Evolutionary conservation across 2,888 invertebrate genomes (phyloP), one percentile per base, ranked within the genome.

Genomic region (Drosophila eohydei): DNA sequence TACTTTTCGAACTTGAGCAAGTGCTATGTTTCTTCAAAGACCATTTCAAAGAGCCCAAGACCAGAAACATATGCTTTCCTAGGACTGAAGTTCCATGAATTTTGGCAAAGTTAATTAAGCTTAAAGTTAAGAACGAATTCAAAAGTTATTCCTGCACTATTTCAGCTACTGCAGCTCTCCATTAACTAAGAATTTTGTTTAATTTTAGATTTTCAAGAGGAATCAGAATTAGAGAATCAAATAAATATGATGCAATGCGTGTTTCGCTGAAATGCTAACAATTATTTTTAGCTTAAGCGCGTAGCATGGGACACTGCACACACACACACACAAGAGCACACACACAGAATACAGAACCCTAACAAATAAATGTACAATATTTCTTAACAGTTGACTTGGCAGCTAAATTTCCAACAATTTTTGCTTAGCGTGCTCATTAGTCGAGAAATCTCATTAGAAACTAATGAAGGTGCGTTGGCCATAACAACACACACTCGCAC

Each of bases 371-470:
- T 77, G 59, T 69, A 62, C 32, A 46, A 54, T 71, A 50, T 75
- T 67, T 67, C 73, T 67, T 88, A 66, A 75, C 80, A 78, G 72
- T 72, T 75, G 75, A 79, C 65, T 79, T 78, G 74, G 57, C 65
- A 50, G 44, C 66, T 62, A 40, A 70, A 71, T 64, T 57, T 68
- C 50, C 38, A 61, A 51, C 58, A 65, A 70, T 71, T 78, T 74
- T 71, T 76, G 51, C 75, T 76, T 66, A 68, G 46, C 50, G 59
- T 68, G 88, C 88, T 84, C 83, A 85, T 84, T 84, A 84, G 88
- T 54, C 72, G 68, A 60, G 78, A 82, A 84, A 84, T 88, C 85
- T 88, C 87, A 88, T 84, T 84, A 88, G 83, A 85, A 85, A 88
- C 85, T 83, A 82, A 84, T 84, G 83, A 88, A 80, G 71, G 83